Evolutionary conservation across 2,113 vertebrate genomes (phyloP).

Genomic region (Saccopteryx bilineata): DNA sequence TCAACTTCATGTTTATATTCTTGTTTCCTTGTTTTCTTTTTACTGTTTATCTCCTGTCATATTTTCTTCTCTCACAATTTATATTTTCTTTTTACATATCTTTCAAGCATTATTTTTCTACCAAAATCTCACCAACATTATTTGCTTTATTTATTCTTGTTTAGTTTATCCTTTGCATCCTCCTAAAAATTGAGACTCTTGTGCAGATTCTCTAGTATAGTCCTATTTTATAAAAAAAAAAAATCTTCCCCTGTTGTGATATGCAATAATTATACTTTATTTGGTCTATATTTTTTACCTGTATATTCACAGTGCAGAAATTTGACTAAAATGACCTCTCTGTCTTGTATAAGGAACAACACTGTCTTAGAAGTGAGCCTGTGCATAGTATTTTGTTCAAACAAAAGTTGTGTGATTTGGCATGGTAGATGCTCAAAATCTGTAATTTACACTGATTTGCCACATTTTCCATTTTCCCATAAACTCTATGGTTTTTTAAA

Average conservation of each 20-base stretch:
- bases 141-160: constrained; percentile 15
- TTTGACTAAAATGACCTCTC: not conserved
- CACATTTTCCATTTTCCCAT: not conserved
- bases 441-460: not conserved
- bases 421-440: not conserved
- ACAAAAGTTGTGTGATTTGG: not conserved
- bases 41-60: not conserved
- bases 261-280: not conserved
- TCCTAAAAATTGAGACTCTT: not conserved
- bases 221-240: not conserved
- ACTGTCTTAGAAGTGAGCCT: not conserved
- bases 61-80: not conserved
- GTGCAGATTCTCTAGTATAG: not conserved
- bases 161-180: constrained; percentile 14
- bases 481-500: too few relatives aligned
- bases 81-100: constrained; percentile 1
- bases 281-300: not conserved
- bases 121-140: not conserved
- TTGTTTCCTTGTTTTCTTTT: constrained; percentile 29
- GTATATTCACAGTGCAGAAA: not conserved
- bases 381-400: not conserved
- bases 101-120: not conserved
- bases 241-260: not conserved
- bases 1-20: not conserved
- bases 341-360: not conserved